phyloP scores from a whole-genome alignment of 2,113 vertebrate genomes.

The Camelus bactrianus region DNA sequence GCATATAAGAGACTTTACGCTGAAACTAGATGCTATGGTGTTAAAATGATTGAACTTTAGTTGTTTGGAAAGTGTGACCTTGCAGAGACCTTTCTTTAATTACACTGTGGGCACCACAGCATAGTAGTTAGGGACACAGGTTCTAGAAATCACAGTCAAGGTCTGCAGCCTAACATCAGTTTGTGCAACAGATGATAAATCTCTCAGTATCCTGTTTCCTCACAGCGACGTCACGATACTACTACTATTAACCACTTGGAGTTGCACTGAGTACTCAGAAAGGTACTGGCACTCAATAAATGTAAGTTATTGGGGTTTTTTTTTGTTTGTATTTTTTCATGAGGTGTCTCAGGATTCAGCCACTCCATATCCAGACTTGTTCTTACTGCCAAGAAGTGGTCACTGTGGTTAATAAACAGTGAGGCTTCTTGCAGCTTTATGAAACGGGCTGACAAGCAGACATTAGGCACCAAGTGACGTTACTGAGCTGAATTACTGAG shows the following conservation, averaged over 20 bases:
- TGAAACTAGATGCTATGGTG: slow-evolving; percentile 39
- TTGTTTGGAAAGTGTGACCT: neutral
- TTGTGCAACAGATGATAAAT: neutral
- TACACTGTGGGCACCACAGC: neutral
- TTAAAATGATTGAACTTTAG: slow-evolving; percentile 51
- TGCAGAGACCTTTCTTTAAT: slow-evolving; percentile 3
- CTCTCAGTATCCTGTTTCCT: slow-evolving; percentile 38
- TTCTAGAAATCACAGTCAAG: neutral
- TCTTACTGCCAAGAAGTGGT: slow-evolving; percentile 11
- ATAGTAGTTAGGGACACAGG: neutral
- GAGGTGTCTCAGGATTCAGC: neutral
- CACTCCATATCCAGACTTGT: neutral
- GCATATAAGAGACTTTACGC: neutral
- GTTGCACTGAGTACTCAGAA: slow-evolving; percentile 1
- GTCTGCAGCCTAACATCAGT: neutral
- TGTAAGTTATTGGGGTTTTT: neutral
- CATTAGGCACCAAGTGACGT: neutral
- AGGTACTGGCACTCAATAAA: neutral
- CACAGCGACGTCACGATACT: neutral
- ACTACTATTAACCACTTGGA: neutral
- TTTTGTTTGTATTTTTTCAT: neutral
- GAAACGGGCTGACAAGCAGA: slow-evolving; percentile 2
- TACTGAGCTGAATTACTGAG: neutral
- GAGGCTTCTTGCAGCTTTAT: slow-evolving; percentile 23
- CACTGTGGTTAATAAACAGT: neutral